These are phyloP conservation scores for Danio albolineatus DNA, from an alignment of 2,797 vertebrate species.

Conservation along the genomic window DNA sequence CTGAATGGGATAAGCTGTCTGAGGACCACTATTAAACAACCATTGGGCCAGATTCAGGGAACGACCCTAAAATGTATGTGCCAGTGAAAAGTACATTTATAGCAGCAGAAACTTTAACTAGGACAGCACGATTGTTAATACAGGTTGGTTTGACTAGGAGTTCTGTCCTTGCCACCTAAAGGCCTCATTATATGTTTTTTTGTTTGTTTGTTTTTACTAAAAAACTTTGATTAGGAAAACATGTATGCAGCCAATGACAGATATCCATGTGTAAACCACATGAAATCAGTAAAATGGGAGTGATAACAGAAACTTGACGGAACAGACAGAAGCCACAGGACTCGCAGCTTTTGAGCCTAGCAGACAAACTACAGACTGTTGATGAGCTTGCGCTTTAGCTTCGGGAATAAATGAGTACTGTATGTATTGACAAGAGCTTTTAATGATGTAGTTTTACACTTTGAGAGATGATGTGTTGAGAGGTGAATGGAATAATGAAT, in stretches of 20 bases:
- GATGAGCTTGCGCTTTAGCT: background rate
- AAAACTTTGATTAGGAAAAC: background rate
- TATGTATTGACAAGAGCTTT: constrained; percentile 14
- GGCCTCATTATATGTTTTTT: background rate
- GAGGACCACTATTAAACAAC: background rate
- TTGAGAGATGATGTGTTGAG: constrained; percentile 11
- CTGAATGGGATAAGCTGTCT: constrained; percentile 48
- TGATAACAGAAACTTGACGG: background rate
- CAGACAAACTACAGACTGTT: background rate
- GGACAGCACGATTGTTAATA: constrained; percentile 48
- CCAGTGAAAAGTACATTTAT: constrained; percentile 1
- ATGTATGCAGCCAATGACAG: background rate
- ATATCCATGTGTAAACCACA: background rate
- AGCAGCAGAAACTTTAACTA: constrained; percentile 59
- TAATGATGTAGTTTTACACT: constrained; percentile 27
- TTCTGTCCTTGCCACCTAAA: background rate
- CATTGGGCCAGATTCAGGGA: background rate
- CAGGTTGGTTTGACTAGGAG: constrained; percentile 3
- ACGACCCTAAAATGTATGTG: background rate
- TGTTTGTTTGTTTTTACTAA: background rate
- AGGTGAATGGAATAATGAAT: constrained; percentile 27
- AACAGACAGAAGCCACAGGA: constrained; percentile 2
- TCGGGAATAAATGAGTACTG: constrained; percentile 21
- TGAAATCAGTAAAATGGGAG: background rate
- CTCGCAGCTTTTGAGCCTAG: background rate